These are phyloP conservation scores for Leptodactylus fuscus DNA, from an alignment of 2,113 vertebrate genomes.

Conservation along the genomic window DNA sequence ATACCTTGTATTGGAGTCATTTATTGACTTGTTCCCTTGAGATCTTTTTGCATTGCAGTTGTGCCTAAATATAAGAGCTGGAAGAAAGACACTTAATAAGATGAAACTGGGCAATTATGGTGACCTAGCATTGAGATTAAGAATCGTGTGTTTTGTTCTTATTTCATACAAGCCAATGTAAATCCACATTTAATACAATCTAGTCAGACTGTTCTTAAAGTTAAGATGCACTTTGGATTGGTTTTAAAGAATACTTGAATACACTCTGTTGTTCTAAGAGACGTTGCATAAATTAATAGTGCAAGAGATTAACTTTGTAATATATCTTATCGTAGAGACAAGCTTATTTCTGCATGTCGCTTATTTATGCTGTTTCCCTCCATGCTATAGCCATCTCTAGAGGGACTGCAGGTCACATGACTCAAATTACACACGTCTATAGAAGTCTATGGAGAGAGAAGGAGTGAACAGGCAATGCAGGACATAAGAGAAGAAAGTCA, in stretches of 20 bases:
- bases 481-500: too few relatives aligned
- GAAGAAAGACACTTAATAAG: neutral
- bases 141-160: neutral
- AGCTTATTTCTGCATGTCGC: too few relatives aligned
- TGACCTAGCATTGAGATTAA: neutral
- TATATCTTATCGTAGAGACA: too few relatives aligned
- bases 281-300: too few relatives aligned
- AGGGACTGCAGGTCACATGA: too few relatives aligned
- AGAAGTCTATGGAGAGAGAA: too few relatives aligned
- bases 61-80: neutral
- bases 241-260: neutral
- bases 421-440: too few relatives aligned
- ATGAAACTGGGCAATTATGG: neutral
- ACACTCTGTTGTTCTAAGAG: too few relatives aligned
- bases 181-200: neutral
- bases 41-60: neutral
- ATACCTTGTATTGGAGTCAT: slow-evolving; percentile 28
- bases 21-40: neutral
- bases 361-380: too few relatives aligned
- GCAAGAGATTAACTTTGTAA: too few relatives aligned
- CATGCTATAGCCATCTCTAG: too few relatives aligned
- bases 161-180: neutral
- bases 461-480: too few relatives aligned
- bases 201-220: neutral
- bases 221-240: neutral